Conservation (phyloP, 2,888 invertebrate genomes). For the Aproaerema taeniolella region DNA sequence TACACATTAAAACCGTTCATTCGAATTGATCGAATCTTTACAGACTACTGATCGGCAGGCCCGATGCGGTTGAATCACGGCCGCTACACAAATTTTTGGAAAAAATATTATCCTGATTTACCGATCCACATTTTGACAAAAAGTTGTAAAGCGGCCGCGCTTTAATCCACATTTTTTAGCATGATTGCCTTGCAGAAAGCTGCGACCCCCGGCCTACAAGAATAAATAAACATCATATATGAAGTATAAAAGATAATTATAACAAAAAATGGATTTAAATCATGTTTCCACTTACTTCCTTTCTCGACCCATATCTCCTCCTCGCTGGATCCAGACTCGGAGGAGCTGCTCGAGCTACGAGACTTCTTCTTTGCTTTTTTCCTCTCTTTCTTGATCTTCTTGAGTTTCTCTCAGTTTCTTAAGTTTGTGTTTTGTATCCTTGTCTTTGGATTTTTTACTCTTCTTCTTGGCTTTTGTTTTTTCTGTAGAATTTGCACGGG, state of each 20-base stretch:
- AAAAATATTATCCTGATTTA: too few relatives aligned
- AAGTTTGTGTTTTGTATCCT: constrained; percentile 75
- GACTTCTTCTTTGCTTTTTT: constrained; percentile 70
- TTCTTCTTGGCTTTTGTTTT: constrained; percentile 65
- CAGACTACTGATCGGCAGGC: too few relatives aligned
- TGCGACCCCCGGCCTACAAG: too few relatives aligned
- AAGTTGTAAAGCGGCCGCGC: too few relatives aligned
- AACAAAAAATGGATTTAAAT: background rate
- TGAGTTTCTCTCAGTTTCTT: constrained; percentile 76
- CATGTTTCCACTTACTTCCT: constrained; percentile 50
- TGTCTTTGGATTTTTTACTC: constrained; percentile 60
- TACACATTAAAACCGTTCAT: background rate
- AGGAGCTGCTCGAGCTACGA: constrained; percentile 42
- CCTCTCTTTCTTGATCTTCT: constrained; percentile 71
- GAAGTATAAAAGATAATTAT: background rate
- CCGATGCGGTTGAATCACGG: too few relatives aligned
- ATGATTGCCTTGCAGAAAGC: too few relatives aligned
- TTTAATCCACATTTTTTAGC: too few relatives aligned
- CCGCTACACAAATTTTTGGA: too few relatives aligned
- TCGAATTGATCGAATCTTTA: too few relatives aligned
- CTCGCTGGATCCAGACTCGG: constrained; percentile 49
- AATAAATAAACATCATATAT: background rate
- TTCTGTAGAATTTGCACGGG: constrained; percentile 40
- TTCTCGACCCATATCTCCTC: constrained; percentile 85
- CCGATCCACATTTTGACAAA: too few relatives aligned